phyloP scores from a whole-genome alignment of 1,140 invertebrate genomes.

The Bombyx mori region ASM3026992v2 NC_085108.1:3922001-3922500 shows the following conservation, averaged over 20 bases:
- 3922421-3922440: not conserved
- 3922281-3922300: conserved; percentile 29
- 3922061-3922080: too few species aligned
- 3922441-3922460: too few species aligned
- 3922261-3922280: conserved; percentile 19
- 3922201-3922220: conserved; percentile 52
- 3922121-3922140: too few species aligned
- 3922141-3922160: too few species aligned
- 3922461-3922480: too few species aligned
- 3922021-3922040: too few species aligned
- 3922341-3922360: conserved; percentile 45
- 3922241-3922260: conserved; percentile 34
- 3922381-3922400: conserved; percentile 4
- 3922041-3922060: too few species aligned
- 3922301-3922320: conserved; percentile 46
- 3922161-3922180: conserved; percentile 2
- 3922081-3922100: too few species aligned
- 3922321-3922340: conserved; percentile 60
- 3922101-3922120: too few species aligned
- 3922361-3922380: conserved; percentile 17
- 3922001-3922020: too few species aligned
- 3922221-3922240: conserved; percentile 24
- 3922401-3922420: not conserved
- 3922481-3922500: too few species aligned
- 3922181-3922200: conserved; percentile 49